phyloP scores from a whole-genome alignment of 2,888 invertebrate species.

The Branchellion lobata region DNA sequence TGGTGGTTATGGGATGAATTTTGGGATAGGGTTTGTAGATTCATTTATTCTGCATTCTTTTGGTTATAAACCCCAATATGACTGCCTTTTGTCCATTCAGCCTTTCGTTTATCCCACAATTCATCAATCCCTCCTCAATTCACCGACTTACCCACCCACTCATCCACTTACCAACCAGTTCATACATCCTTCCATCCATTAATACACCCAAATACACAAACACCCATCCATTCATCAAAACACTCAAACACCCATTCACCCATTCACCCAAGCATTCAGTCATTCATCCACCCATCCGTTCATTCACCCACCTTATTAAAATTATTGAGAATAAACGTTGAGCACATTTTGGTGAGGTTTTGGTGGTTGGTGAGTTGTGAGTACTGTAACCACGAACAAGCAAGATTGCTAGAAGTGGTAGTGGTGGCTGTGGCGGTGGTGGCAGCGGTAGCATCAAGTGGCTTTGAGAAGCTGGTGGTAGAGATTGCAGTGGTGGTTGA shows the following conservation, averaged over 20 bases:
- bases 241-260: slow-evolving; percentile 62
- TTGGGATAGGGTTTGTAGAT: too few species aligned
- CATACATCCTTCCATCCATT: too few species aligned
- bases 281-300: background rate
- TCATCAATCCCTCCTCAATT: too few species aligned
- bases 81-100: background rate
- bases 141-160: too few species aligned
- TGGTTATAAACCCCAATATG: background rate
- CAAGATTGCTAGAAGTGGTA: slow-evolving; percentile 66
- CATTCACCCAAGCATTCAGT: background rate
- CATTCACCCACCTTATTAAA: slow-evolving; percentile 71
- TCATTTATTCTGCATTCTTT: too few species aligned
- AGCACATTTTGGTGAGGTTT: slow-evolving; percentile 65
- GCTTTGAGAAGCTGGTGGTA: background rate
- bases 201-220: background rate
- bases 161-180: too few species aligned
- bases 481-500: background rate
- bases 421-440: slow-evolving; percentile 60
- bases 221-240: background rate
- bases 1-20: too few species aligned
- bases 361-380: slow-evolving; percentile 79
- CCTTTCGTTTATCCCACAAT: background rate
- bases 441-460: background rate
- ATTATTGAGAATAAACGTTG: slow-evolving; percentile 76
- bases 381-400: slow-evolving; percentile 89